A percentile compares a stretch with the other conserved stretches of the same genome.
phyloP scores from a whole-genome alignment of 2,113 vertebrate species.

The Centrocercus urophasianus region DNA sequence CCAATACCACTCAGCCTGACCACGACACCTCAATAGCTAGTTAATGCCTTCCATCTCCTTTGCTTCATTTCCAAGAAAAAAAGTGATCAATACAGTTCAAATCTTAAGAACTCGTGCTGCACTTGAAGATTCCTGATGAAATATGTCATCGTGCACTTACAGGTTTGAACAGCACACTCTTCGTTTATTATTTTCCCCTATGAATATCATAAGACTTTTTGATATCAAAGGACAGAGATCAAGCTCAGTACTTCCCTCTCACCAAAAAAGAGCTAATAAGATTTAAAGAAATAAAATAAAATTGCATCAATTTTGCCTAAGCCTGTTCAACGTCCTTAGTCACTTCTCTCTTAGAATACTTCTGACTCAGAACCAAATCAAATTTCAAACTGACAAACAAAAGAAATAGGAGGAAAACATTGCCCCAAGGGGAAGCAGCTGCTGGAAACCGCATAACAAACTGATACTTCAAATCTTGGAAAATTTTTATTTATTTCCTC shows the following conservation, averaged over 20 bases:
- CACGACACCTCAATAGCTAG: background rate
- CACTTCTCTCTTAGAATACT: background rate
- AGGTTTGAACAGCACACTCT: background rate
- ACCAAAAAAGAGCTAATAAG: background rate
- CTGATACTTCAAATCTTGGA: background rate
- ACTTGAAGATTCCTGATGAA: background rate
- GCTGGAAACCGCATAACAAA: background rate
- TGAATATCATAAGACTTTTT: background rate
- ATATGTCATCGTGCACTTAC: background rate
- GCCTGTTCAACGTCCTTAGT: background rate
- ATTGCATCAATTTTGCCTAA: background rate
- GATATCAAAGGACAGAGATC: background rate
- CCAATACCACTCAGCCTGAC: background rate
- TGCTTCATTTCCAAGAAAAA: background rate
- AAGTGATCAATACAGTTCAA: background rate
- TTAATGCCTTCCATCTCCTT: background rate
- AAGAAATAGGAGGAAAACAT: background rate
- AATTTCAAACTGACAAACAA: background rate
- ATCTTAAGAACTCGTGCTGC: background rate
- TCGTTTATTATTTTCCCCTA: background rate
- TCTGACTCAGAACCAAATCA: background rate
- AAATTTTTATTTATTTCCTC: background rate
- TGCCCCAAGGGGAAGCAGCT: background rate
- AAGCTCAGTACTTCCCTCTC: background rate
- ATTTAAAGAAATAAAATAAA: background rate